phyloP scores from a whole-genome alignment of 2,888 invertebrate species.

The Eurytoma californica region DNA sequence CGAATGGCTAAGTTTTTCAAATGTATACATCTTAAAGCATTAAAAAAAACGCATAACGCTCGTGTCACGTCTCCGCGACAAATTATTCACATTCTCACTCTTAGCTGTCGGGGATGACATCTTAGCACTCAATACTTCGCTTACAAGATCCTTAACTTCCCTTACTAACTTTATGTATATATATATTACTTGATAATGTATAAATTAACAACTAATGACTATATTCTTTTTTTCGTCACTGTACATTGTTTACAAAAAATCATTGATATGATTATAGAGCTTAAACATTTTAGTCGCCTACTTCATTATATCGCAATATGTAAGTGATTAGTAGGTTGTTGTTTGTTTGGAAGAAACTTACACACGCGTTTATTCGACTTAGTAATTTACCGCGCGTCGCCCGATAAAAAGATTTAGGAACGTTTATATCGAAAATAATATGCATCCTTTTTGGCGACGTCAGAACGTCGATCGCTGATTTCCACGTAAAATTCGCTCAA shows the following conservation, averaged over 20 bases:
- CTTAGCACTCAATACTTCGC: constrained; percentile 52
- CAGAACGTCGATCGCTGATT: constrained; percentile 50
- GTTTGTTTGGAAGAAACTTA: constrained; percentile 66
- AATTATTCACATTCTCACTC: constrained; percentile 64
- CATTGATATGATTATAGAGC: constrained; percentile 72
- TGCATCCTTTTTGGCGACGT: constrained; percentile 62
- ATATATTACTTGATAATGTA: constrained; percentile 62
- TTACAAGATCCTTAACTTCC: constrained; percentile 59
- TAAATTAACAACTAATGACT: constrained; percentile 72
- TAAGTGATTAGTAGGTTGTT: constrained; percentile 21
- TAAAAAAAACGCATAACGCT: constrained; percentile 29
- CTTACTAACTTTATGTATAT: constrained; percentile 52
- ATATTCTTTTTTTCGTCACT: constrained; percentile 67
- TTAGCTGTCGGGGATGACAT: constrained; percentile 61
- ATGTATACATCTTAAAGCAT: constrained; percentile 48
- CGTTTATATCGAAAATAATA: constrained; percentile 71
- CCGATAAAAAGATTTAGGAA: constrained; percentile 67
- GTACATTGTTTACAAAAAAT: constrained; percentile 72
- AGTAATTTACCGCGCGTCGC: constrained; percentile 44
- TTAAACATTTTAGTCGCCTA: constrained; percentile 56
- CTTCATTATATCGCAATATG: constrained; percentile 11
- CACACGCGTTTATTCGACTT: constrained; percentile 51
- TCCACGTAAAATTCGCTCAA: constrained; percentile 39
- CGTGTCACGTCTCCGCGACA: constrained; percentile 27
- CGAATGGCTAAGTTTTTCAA: constrained; percentile 46